These are phyloP conservation scores for Amphiprion ocellaris DNA, from an alignment of 2,113 vertebrate species.

Conservation along the genomic window DNA sequence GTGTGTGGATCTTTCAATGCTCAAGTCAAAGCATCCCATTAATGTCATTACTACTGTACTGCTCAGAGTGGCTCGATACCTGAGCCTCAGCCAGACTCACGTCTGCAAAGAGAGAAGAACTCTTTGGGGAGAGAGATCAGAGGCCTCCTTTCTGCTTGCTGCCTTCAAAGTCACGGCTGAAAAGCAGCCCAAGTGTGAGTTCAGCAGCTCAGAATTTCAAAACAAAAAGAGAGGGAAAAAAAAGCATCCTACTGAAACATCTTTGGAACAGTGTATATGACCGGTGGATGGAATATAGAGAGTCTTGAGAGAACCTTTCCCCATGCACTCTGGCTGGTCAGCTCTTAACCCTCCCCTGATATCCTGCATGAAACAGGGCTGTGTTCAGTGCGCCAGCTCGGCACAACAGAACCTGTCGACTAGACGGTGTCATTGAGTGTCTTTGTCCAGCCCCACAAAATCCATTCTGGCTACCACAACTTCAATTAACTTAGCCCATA, in stretches of 20 bases:
- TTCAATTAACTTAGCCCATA: not conserved
- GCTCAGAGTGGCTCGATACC: conserved; percentile 64
- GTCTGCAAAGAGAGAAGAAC: conserved; percentile 61
- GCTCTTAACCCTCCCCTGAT: conserved; percentile 20
- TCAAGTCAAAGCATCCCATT: conserved; percentile 44
- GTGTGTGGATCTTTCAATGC: conserved; percentile 17
- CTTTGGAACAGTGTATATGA: conserved; percentile 44
- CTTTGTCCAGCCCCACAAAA: not conserved
- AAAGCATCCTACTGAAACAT: conserved; percentile 54
- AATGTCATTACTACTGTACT: conserved; percentile 63
- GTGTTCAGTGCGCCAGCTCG: conserved; percentile 30
- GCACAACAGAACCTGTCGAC: conserved; percentile 12
- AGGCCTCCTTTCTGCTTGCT: conserved; percentile 72
- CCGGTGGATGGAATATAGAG: conserved; percentile 51
- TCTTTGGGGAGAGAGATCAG: conserved; percentile 77
- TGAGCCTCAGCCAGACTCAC: conserved; percentile 59
- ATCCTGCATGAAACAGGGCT: conserved; percentile 23
- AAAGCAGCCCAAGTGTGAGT: conserved; percentile 75
- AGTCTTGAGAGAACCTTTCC: conserved; percentile 45
- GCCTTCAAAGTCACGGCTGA: conserved; percentile 79
- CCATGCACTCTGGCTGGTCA: conserved; percentile 15
- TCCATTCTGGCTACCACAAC: not conserved
- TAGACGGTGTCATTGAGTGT: not conserved
- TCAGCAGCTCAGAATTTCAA: conserved; percentile 77
- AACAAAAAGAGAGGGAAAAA: conserved; percentile 73